Evolutionary conservation across 2,797 vertebrate species (phyloP).

Genomic region (Coregonus suidteri): DNA sequence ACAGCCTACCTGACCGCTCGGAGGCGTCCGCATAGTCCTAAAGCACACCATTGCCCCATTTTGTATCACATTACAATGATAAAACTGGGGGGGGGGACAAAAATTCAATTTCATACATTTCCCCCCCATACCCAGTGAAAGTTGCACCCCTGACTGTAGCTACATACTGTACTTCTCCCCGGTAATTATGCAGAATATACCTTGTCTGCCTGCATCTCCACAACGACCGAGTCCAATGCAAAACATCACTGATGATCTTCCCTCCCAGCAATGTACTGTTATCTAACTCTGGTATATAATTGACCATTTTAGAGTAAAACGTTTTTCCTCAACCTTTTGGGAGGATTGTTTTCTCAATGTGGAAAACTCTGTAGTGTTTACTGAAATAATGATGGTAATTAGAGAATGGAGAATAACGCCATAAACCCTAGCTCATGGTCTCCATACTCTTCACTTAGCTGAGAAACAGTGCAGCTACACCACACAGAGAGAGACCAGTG

Average conservation of each 20-base stretch:
- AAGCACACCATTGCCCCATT: too few species aligned
- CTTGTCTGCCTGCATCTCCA: background rate
- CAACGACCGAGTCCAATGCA: background rate
- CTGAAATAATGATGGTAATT: slow-evolving; percentile 38
- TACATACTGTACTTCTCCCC: background rate
- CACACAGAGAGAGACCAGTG: slow-evolving; percentile 22
- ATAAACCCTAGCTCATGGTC: background rate
- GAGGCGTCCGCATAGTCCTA: too few species aligned
- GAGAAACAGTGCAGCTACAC: slow-evolving; percentile 30
- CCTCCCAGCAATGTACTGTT: slow-evolving; percentile 15
- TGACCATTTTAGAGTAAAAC: slow-evolving; percentile 28
- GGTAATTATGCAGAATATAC: background rate
- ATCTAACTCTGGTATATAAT: slow-evolving; percentile 26
- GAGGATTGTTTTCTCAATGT: slow-evolving; percentile 38
- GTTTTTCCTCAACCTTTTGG: slow-evolving; percentile 29
- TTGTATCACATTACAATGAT: too few species aligned
- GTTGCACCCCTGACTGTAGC: background rate
- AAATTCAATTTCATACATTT: too few species aligned
- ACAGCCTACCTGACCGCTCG: too few species aligned
- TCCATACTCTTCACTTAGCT: slow-evolving; percentile 35
- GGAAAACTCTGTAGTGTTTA: slow-evolving; percentile 45
- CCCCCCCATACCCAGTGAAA: too few species aligned
- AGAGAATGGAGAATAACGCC: slow-evolving; percentile 40
- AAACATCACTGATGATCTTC: slow-evolving; percentile 4
- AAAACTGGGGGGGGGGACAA: too few species aligned